Conservation (phyloP, 2,888 invertebrate genomes). For the Trachelus iudaicus region DNA sequence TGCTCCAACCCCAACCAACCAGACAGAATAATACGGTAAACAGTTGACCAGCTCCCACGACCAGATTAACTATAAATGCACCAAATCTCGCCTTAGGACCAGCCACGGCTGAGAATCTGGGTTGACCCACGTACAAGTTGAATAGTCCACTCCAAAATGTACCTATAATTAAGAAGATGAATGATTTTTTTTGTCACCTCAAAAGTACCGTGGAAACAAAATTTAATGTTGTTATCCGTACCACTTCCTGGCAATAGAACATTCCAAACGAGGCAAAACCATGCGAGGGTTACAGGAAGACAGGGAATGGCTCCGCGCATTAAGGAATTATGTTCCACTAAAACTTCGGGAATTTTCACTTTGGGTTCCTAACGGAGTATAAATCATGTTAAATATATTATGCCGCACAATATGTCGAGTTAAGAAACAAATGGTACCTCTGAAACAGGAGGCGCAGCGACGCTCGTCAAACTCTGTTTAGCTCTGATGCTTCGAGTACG, state of each 20-base stretch:
- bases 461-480: conserved; percentile 63
- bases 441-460: conserved; percentile 60
- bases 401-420: neutral
- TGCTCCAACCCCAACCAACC: conserved; percentile 98
- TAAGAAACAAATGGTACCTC: conserved; percentile 44
- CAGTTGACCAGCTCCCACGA: conserved; percentile 89
- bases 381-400: neutral
- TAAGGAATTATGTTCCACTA: conserved; percentile 85
- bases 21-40: conserved; percentile 95
- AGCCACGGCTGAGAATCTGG: conserved; percentile 85
- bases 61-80: conserved; percentile 84
- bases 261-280: conserved; percentile 88
- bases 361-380: conserved; percentile 73
- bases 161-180: conserved; percentile 70
- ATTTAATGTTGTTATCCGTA: conserved; percentile 54
- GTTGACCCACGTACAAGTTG: conserved; percentile 89
- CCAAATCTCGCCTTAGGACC: conserved; percentile 81
- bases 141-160: conserved; percentile 90
- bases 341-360: conserved; percentile 79
- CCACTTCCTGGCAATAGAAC: conserved; percentile 83
- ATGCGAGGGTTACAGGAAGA: conserved; percentile 86
- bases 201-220: neutral
- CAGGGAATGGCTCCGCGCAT: conserved; percentile 95
- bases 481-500: conserved; percentile 55
- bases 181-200: neutral